phyloP scores from a whole-genome alignment of 1,140 invertebrate genomes.

The Campoletis sonorensis region DNA sequence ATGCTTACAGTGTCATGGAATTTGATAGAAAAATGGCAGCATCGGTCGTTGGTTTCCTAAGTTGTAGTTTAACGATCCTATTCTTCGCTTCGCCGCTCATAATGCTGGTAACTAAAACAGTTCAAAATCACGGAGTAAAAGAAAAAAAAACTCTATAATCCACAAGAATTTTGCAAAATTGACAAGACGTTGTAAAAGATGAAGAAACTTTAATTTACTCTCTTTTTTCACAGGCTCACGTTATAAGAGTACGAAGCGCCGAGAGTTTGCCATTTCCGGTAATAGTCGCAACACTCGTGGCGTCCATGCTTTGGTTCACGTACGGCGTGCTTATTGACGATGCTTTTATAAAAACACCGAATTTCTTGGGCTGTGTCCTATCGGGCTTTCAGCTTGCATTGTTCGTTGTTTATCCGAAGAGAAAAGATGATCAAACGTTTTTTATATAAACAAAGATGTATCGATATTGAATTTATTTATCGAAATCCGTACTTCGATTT shows the following conservation, averaged over 20 bases:
- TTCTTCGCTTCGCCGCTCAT: conserved; percentile 89
- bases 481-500: not conserved
- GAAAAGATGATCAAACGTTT: conserved; percentile 61
- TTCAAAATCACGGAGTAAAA: not conserved
- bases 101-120: conserved; percentile 77
- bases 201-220: too few relatives aligned
- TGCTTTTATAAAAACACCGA: conserved; percentile 84
- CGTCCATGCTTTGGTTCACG: conserved; percentile 85
- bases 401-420: conserved; percentile 83
- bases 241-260: conserved; percentile 84
- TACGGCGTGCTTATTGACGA: conserved; percentile 85
- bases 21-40: conserved; percentile 61
- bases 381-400: conserved; percentile 83
- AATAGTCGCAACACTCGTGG: conserved; percentile 85
- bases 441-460: conserved; percentile 60
- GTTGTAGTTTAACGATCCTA: conserved; percentile 84
- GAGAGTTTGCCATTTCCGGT: conserved; percentile 88
- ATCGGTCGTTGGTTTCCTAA: conserved; percentile 79
- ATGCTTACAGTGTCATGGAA: conserved; percentile 74
- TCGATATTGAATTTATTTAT: not conserved
- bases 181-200: too few relatives aligned
- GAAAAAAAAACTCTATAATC: conserved; percentile 36
- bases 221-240: conserved; percentile 78
- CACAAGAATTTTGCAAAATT: too few relatives aligned
- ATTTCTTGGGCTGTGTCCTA: conserved; percentile 83